Conservation (phyloP, 2,113 vertebrate species). For the Poicephalus gulielmi region DNA sequence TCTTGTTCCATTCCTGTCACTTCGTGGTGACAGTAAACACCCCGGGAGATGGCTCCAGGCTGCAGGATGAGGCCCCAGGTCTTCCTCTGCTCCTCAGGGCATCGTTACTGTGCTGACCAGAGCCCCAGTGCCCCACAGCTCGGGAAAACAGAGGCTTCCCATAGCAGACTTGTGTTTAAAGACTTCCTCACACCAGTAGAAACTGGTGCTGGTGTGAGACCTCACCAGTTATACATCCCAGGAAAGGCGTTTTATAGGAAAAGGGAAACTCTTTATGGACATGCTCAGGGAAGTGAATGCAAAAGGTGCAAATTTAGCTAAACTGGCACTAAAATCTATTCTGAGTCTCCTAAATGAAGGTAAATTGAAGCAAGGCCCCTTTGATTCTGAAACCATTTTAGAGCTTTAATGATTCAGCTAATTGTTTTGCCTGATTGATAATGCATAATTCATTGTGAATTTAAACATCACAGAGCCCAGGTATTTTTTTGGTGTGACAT, state of each 20-base stretch:
- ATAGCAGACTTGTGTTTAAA: background rate
- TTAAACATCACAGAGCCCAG: background rate
- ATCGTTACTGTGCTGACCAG: fast-evolving
- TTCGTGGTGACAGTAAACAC: background rate
- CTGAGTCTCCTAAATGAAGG: background rate
- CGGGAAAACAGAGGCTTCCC: background rate
- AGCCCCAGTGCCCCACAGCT: fast-evolving
- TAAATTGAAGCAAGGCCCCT: background rate
- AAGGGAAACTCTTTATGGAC: background rate
- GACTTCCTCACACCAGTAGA: background rate
- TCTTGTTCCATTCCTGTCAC: background rate
- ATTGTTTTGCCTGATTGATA: background rate
- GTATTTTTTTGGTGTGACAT: background rate
- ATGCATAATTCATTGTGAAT: background rate
- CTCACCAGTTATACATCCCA: too few relatives aligned
- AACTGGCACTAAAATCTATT: background rate
- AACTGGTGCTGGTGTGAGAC: too few relatives aligned
- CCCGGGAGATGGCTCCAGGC: background rate
- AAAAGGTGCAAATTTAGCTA: background rate
- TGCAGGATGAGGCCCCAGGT: background rate
- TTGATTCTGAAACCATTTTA: background rate
- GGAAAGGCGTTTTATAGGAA: background rate
- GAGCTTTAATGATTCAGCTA: background rate
- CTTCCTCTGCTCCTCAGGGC: background rate
- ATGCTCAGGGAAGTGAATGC: background rate